phyloP scores from a whole-genome alignment of 2,888 invertebrate genomes.

The Rhagophthalmus giganteus region DNA sequence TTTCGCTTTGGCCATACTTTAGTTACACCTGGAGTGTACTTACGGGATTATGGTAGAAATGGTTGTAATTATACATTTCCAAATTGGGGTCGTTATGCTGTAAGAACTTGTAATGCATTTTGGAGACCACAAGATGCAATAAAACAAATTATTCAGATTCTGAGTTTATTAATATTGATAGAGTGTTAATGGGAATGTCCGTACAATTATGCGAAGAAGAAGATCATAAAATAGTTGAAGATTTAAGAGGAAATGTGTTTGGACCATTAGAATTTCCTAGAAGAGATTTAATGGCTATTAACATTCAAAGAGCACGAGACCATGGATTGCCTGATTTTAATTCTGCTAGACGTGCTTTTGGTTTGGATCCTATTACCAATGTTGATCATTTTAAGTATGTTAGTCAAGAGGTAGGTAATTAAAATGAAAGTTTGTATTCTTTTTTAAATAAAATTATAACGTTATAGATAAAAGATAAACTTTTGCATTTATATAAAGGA shows the following conservation, averaged over 20 bases:
- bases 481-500: slow-evolving; percentile 49
- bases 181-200: slow-evolving; percentile 61
- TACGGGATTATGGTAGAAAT: slow-evolving; percentile 53
- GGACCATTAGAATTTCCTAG: slow-evolving; percentile 63
- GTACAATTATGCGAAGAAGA: slow-evolving; percentile 60
- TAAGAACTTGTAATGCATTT: slow-evolving; percentile 60
- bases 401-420: slow-evolving; percentile 10
- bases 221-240: slow-evolving; percentile 62
- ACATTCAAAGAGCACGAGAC: slow-evolving; percentile 61
- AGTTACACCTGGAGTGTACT: slow-evolving; percentile 60
- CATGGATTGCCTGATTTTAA: slow-evolving; percentile 66
- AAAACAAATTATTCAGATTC: slow-evolving; percentile 34
- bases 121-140: slow-evolving; percentile 58
- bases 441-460: background rate
- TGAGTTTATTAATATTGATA: slow-evolving; percentile 55
- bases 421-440: background rate
- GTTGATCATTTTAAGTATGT: slow-evolving; percentile 42
- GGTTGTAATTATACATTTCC: slow-evolving; percentile 46
- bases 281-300: slow-evolving; percentile 62
- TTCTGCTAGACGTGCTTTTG: slow-evolving; percentile 58
- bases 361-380: slow-evolving; percentile 45
- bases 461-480: slow-evolving; percentile 33
- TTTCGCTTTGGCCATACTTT: slow-evolving; percentile 65
- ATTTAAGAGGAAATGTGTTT: slow-evolving; percentile 61
- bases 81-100: slow-evolving; percentile 42